A percentile compares a stretch with the other conserved stretches of the same genome.
These are phyloP conservation scores for Saturnia pavonia DNA, from an alignment of 2,888 invertebrate species.

Conservation along the genomic window DNA sequence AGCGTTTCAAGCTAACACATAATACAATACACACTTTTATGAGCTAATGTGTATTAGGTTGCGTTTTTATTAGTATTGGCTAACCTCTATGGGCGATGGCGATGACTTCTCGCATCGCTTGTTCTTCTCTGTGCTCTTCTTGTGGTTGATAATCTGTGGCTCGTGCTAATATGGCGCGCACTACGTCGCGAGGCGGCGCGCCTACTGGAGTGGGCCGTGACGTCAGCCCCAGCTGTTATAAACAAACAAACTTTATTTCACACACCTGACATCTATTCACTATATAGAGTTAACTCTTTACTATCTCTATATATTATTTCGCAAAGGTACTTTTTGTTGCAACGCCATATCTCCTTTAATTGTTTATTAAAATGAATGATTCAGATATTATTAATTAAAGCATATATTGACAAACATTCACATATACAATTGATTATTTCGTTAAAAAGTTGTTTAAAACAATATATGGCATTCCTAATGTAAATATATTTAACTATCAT, in stretches of 20 bases:
- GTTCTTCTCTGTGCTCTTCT: slow-evolving; percentile 45
- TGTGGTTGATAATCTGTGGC: slow-evolving; percentile 65
- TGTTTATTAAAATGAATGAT: too few relatives aligned
- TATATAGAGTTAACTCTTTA: too few relatives aligned
- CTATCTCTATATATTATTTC: too few relatives aligned
- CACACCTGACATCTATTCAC: background rate
- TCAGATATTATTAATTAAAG: too few relatives aligned
- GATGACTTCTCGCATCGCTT: slow-evolving; percentile 74
- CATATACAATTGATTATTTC: background rate
- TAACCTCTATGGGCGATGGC: slow-evolving; percentile 77
- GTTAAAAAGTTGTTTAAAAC: too few relatives aligned
- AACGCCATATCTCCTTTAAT: too few relatives aligned
- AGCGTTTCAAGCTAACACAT: background rate
- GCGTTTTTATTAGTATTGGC: background rate
- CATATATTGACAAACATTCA: too few relatives aligned
- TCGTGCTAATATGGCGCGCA: slow-evolving; percentile 71
- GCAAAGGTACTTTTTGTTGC: too few relatives aligned
- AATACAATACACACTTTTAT: too few relatives aligned
- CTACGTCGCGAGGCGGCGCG: slow-evolving; percentile 77
- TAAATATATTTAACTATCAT: too few relatives aligned
- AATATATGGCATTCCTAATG: too few relatives aligned
- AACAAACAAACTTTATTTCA: background rate
- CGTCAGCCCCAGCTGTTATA: slow-evolving; percentile 67
- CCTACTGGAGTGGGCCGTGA: slow-evolving; percentile 71
- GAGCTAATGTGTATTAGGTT: too few relatives aligned